phyloP scores from a whole-genome alignment of 2,113 vertebrate genomes.

The Aepyceros melampus region DNA sequence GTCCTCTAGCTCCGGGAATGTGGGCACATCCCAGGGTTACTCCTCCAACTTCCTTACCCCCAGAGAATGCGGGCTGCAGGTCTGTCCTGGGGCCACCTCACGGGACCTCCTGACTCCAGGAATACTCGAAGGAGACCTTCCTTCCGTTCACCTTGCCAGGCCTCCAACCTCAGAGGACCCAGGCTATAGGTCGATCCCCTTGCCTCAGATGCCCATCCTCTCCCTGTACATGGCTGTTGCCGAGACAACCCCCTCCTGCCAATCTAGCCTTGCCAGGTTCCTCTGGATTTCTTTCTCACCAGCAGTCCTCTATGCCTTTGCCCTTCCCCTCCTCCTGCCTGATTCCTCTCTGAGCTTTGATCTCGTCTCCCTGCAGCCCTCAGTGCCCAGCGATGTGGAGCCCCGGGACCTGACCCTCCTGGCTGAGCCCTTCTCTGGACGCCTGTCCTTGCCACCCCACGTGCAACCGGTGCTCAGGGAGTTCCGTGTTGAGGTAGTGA shows the following conservation, averaged over 20 bases:
- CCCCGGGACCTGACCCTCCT: conserved; percentile 83
- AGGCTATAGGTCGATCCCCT: background rate
- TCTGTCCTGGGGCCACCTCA: background rate
- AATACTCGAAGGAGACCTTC: background rate
- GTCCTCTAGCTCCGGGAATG: background rate
- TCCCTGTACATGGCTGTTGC: background rate
- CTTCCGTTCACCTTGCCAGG: background rate
- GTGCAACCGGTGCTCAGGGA: conserved; percentile 89
- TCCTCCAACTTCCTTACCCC: background rate
- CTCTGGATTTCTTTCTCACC: background rate
- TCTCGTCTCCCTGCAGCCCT: conserved; percentile 79
- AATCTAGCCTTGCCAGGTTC: background rate
- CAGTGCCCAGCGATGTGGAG: conserved; percentile 86
- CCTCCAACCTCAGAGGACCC: background rate
- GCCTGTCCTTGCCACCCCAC: conserved; percentile 87
- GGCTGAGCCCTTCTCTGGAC: conserved; percentile 71
- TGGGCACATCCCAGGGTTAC: background rate
- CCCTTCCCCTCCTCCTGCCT: background rate
- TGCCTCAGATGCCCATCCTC: background rate
- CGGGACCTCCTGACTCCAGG: background rate
- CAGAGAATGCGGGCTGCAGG: background rate
- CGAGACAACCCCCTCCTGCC: background rate
- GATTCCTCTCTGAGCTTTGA: background rate
- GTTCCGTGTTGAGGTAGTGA: conserved; percentile 90
- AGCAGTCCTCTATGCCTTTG: background rate